Base-by-base conservation (phyloP, 1,140 invertebrate species). In the Triops cancriformis region DNA sequence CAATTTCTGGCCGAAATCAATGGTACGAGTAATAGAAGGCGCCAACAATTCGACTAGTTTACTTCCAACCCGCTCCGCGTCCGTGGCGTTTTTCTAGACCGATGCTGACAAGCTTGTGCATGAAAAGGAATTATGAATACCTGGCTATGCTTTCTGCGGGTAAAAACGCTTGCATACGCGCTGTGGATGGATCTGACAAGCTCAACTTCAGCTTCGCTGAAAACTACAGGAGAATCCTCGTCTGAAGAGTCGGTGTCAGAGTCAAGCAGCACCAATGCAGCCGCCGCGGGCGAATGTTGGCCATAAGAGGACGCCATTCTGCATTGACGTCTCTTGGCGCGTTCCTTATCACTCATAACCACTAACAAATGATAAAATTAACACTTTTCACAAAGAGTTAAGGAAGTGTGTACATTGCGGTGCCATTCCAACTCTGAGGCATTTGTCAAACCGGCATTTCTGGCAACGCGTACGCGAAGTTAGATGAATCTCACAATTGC, bases 361-460 rank as follows among this genome's bases (percentile, higher is more conserved):
- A 64, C 51, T 64, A 64, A 23, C 10, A 1, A 27, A 74, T 74
- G n/a, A 31, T 1, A 1, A 5, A 7, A n/a, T 74, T 41, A 18
- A 18, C 12, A 27, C 26, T 31, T 1, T 74, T 37, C 7, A 51
- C 43, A 27, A 73, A 76, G 9, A 23, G 26, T 7, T 73, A 42
- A 51, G 18, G 73, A 72, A 37, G 31, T 41, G 93, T 93, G 93
- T 86, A 96, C 94, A 97, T 85, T 98, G 96, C 84, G 95, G 90
- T 83, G 95, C 97, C 97, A 99, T 99, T 83, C 97, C 97, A 81
- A 98, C 96, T 51, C 94, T 92, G 45, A 98, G 88, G 87, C 97
- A 98, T 91, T 99, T 99, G 86, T 97, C 97, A 86, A 37, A 37
- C 2, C 31, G 31, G 7, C 31, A 37, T 37, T 37, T 37, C 31